phyloP scores from a whole-genome alignment of 2,113 vertebrate genomes.

The Alligator mississippiensis region DNA sequence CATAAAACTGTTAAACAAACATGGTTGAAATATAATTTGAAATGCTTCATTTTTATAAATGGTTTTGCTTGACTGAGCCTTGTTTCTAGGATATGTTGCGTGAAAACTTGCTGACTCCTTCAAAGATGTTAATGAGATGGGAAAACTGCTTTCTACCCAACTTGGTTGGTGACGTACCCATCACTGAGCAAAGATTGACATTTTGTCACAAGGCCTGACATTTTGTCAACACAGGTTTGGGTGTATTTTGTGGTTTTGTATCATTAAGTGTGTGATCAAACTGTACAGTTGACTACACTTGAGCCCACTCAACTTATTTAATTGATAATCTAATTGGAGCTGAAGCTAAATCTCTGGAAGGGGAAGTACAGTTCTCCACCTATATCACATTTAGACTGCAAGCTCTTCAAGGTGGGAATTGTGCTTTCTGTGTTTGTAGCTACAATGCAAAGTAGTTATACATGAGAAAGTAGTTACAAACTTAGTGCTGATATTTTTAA shows the following conservation, averaged over 20 bases:
- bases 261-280: neutral
- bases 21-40: no score
- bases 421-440: neutral
- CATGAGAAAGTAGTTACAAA: no score
- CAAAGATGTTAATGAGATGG: neutral
- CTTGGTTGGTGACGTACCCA: neutral
- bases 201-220: neutral
- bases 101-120: neutral
- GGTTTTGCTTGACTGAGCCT: no score
- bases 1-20: no score
- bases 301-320: neutral
- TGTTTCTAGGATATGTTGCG: neutral
- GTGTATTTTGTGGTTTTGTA: neutral
- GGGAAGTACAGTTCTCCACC: neutral
- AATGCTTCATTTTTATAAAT: no score
- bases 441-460: neutral
- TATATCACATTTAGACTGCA: neutral
- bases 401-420: neutral
- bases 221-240: neutral
- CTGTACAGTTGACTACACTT: neutral
- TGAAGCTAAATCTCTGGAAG: accelerated
- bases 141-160: neutral
- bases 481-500: no score
- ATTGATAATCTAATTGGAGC: neutral
- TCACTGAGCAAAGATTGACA: neutral